Percentiles rank a stretch among this genome's conserved stretches.
Conservation (phyloP, 2,113 vertebrate species). For the Lynx canadensis region DNA sequence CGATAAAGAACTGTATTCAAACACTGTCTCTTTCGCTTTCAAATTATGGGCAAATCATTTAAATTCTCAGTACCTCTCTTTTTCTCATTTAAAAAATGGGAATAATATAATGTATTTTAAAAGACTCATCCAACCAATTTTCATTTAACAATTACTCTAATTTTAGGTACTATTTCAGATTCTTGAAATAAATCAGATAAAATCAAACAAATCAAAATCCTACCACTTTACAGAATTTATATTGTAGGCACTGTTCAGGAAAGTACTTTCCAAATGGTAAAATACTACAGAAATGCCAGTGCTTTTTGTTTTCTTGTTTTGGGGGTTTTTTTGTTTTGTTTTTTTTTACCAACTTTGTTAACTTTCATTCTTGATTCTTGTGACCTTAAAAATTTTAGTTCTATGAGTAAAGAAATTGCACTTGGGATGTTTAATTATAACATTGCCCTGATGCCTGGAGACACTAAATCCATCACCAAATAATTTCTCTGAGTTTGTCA, state of each 20-base stretch:
- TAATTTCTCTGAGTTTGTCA: neutral
- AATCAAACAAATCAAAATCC: neutral
- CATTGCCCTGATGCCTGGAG: neutral
- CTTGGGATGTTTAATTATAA: neutral
- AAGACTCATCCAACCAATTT: neutral
- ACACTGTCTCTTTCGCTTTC: neutral
- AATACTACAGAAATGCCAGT: neutral
- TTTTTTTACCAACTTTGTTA: neutral
- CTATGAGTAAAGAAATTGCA: neutral
- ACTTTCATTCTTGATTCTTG: neutral
- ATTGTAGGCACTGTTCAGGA: neutral
- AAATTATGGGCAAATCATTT: slow-evolving; percentile 1
- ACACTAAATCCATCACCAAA: neutral
- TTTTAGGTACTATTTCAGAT: neutral
- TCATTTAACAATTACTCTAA: neutral
- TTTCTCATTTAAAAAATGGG: neutral
- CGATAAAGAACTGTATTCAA: neutral
- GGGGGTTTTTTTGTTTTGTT: neutral
- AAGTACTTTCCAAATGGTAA: neutral
- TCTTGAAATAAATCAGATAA: neutral
- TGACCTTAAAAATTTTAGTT: neutral
- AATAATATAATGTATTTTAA: neutral
- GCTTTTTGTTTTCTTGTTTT: neutral
- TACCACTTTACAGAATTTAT: neutral
- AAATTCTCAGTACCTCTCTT: neutral